Evolutionary conservation across 2,113 vertebrate genomes (phyloP).

Genomic region (Gambusia affinis): DNA sequence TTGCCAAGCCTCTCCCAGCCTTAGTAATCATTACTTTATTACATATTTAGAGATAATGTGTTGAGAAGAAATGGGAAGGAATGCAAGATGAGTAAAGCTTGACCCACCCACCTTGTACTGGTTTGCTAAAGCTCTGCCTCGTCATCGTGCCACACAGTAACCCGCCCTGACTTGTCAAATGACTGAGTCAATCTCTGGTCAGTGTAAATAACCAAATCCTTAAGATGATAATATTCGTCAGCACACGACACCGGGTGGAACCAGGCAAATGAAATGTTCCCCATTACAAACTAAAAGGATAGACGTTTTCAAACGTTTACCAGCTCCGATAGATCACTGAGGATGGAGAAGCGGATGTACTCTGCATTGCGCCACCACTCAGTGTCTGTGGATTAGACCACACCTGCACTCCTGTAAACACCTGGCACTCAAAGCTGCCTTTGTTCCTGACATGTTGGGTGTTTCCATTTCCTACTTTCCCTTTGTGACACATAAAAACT

Average conservation of each 20-base stretch:
- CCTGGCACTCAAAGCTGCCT: conserved; percentile 1
- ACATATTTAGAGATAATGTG: not conserved
- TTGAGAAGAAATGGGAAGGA: not conserved
- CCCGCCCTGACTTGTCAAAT: not conserved
- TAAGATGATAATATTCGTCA: too few relatives aligned
- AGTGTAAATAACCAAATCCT: too few relatives aligned
- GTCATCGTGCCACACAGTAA: not conserved
- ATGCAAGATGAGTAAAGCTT: not conserved
- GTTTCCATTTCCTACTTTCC: not conserved
- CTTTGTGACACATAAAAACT: not conserved
- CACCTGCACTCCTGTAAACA: not conserved
- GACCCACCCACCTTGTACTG: not conserved
- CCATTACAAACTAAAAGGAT: not conserved
- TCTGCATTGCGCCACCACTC: not conserved
- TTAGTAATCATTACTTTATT: not conserved
- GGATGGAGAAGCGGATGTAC: not conserved
- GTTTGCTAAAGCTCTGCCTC: not conserved
- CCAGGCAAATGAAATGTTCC: not conserved
- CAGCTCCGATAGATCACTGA: not conserved
- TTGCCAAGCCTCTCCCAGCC: not conserved
- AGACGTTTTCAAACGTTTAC: not conserved
- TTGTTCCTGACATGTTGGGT: not conserved
- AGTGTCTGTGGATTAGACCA: not conserved
- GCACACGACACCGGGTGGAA: not conserved
- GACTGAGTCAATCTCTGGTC: too few relatives aligned